Percentiles rank a stretch among this genome's conserved stretches.
phyloP scores from a whole-genome alignment of 2,113 vertebrate genomes.

The Saccopteryx bilineata region DNA sequence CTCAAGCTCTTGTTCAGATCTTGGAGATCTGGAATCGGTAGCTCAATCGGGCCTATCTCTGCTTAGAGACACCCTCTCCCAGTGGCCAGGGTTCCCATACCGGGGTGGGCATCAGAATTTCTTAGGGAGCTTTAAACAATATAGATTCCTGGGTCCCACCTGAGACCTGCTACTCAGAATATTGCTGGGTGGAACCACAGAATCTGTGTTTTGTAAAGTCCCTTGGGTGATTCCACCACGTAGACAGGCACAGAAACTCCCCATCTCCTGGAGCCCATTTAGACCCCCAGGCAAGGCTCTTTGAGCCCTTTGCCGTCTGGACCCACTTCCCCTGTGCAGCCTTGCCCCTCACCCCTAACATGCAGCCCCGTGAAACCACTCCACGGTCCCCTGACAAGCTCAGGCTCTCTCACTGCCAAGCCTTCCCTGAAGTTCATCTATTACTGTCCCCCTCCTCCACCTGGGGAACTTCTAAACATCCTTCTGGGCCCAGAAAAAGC shows the following conservation, averaged over 20 bases:
- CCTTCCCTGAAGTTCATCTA: not conserved
- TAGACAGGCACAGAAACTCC: not conserved
- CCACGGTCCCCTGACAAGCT: not conserved
- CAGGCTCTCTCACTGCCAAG: not conserved
- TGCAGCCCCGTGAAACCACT: not conserved
- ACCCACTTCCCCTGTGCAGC: not conserved
- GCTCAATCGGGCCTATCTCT: not conserved
- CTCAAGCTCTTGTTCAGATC: conserved; percentile 25
- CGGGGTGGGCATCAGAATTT: not conserved
- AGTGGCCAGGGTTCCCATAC: not conserved
- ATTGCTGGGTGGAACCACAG: not conserved
- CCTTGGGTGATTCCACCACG: not conserved
- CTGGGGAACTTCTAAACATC: not conserved
- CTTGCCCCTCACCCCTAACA: not conserved
- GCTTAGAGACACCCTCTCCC: not conserved
- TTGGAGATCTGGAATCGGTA: not conserved
- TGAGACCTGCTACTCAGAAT: conserved; percentile 9
- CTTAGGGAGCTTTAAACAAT: not conserved
- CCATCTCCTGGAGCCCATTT: not conserved
- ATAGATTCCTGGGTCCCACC: not conserved
- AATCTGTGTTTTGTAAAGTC: not conserved
- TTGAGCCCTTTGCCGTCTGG: not conserved
- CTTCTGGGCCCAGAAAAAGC: not conserved
- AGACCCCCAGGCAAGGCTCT: not conserved
- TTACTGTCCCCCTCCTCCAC: not conserved